phyloP scores from a whole-genome alignment of 2,797 vertebrate species.

The Melopsittacus undulatus region DNA sequence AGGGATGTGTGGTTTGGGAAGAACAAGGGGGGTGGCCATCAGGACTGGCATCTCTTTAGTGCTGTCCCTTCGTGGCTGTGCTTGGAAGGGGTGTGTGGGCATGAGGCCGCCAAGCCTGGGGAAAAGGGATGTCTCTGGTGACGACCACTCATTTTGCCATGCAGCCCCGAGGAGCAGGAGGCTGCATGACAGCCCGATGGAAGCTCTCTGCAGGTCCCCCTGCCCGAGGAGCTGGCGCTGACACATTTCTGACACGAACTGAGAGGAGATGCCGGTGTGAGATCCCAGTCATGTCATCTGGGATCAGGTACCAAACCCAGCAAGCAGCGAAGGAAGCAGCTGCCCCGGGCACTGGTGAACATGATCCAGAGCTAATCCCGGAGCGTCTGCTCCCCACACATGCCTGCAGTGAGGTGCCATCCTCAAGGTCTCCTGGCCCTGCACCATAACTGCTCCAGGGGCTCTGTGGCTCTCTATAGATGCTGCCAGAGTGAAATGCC shows the following conservation, averaged over 20 bases:
- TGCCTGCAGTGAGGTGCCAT: not conserved
- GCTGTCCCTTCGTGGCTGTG: not conserved
- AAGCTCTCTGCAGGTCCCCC: conserved; percentile 24
- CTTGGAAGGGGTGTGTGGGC: not conserved
- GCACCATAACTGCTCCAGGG: not conserved
- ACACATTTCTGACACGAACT: conserved; percentile 47
- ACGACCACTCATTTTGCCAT: conserved; percentile 31
- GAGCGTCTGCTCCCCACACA: not conserved
- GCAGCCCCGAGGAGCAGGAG: not conserved
- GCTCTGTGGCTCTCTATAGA: not conserved
- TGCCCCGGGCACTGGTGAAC: not conserved
- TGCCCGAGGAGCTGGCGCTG: conserved; percentile 5
- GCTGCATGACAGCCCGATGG: not conserved
- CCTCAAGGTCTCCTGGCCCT: not conserved
- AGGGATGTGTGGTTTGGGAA: not conserved
- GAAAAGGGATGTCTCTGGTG: not conserved
- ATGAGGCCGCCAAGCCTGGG: rapidly evolving
- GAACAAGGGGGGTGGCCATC: not conserved
- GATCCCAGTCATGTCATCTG: conserved; percentile 50
- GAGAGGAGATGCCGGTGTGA: conserved; percentile 4
- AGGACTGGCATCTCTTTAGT: not conserved
- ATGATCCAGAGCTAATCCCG: conserved; percentile 3
- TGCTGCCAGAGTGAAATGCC: not conserved
- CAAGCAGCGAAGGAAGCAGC: not conserved
- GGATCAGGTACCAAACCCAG: conserved; percentile 51